Evolutionary conservation across 2,113 vertebrate species (phyloP).

Genomic region (Lagopus leucura): DNA sequence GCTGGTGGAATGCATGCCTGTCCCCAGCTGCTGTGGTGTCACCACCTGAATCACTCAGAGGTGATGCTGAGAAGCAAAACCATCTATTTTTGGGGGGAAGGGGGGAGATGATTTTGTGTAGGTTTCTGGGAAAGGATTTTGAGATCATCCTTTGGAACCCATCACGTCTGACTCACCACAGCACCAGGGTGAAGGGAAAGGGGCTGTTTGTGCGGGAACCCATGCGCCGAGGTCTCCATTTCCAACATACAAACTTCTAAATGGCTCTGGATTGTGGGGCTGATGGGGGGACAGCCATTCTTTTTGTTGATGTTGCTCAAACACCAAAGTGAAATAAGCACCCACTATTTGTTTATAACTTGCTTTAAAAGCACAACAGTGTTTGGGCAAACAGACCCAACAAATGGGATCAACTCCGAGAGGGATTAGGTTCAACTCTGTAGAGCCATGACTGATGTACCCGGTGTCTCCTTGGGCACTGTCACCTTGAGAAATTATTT

Average conservation of each 20-base stretch:
- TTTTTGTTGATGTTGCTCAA: neutral
- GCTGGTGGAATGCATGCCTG: rapidly evolving
- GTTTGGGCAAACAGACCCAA: neutral
- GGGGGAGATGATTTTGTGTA: neutral
- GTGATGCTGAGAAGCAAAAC: neutral
- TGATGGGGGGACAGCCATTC: neutral
- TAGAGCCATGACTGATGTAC: neutral
- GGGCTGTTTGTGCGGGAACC: neutral
- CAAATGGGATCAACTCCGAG: neutral
- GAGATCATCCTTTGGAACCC: neutral
- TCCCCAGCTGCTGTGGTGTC: neutral
- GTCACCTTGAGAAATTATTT: neutral
- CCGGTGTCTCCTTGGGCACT: neutral
- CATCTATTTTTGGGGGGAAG: too few relatives aligned
- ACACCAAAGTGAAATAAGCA: neutral
- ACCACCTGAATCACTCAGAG: neutral
- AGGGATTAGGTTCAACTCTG: neutral
- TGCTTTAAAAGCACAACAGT: neutral
- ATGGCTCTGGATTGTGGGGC: rapidly evolving
- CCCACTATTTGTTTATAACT: rapidly evolving
- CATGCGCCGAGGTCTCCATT: neutral
- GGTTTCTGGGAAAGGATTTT: neutral
- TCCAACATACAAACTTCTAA: neutral
- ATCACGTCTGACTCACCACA: neutral
- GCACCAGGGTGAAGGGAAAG: neutral